These are phyloP conservation scores for Napeogenes inachia DNA, from an alignment of 2,888 invertebrate genomes.

Conservation along the genomic window DNA sequence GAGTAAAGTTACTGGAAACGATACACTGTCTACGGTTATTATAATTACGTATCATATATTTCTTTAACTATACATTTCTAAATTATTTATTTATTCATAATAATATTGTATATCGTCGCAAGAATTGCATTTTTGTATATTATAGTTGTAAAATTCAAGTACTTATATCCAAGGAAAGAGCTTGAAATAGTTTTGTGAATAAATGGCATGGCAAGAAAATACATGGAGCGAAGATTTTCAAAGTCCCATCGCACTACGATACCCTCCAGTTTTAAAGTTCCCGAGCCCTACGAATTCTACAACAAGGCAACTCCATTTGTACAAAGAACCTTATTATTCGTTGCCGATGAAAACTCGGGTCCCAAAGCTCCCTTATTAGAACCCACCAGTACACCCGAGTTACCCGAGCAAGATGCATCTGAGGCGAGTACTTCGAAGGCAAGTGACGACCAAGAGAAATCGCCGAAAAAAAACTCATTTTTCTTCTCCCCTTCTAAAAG, in stretches of 20 bases:
- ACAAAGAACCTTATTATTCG: slow-evolving; percentile 68
- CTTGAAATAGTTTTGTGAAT: slow-evolving; percentile 5
- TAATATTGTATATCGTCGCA: no score
- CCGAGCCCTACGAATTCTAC: slow-evolving; percentile 70
- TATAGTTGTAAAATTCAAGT: neutral
- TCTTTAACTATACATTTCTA: neutral
- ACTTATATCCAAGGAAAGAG: neutral
- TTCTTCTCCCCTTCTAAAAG: slow-evolving; percentile 75
- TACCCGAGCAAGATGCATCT: slow-evolving; percentile 33
- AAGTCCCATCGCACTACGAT: slow-evolving; percentile 70
- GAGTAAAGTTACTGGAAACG: slow-evolving; percentile 52
- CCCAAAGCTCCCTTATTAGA: slow-evolving; percentile 41
- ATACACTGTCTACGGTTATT: slow-evolving; percentile 4
- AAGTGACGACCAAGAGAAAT: slow-evolving; percentile 67
- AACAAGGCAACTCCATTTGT: slow-evolving; percentile 74
- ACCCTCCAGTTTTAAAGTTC: slow-evolving; percentile 68
- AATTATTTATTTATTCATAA: no score
- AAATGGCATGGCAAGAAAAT: slow-evolving; percentile 72
- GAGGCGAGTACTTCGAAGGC: slow-evolving; percentile 56
- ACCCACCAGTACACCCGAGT: slow-evolving; percentile 38
- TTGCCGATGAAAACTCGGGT: slow-evolving; percentile 68
- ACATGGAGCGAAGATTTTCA: slow-evolving; percentile 73
- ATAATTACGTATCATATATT: neutral
- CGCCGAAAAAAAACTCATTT: slow-evolving; percentile 72
- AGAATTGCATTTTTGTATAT: no score